phyloP scores from a whole-genome alignment of 2,797 vertebrate genomes.

The Paguma larvata region DNA sequence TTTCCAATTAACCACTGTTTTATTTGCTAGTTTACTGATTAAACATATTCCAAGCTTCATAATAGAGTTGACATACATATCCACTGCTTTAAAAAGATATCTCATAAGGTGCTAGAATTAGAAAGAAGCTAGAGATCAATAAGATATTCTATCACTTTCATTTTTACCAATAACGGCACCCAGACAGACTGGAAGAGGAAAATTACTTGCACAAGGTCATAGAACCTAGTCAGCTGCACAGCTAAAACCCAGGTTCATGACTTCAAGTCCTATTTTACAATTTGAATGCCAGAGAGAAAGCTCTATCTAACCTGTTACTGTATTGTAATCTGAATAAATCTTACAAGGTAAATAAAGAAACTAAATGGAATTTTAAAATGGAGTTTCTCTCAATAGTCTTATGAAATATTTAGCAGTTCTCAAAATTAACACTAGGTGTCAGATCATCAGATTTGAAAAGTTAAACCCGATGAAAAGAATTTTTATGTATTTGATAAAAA shows the following conservation, averaged over 20 bases:
- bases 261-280: background rate
- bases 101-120: background rate
- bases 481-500: background rate
- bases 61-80: background rate
- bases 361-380: background rate
- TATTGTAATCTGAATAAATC: background rate
- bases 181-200: background rate
- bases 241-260: background rate
- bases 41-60: slow-evolving; percentile 16
- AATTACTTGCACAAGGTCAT: background rate
- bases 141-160: background rate
- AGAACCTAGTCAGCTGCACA: background rate
- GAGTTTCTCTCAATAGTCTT: background rate
- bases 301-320: background rate
- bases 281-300: background rate
- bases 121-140: slow-evolving; percentile 1
- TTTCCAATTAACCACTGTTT: slow-evolving; percentile 11
- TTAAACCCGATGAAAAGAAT: background rate
- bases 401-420: slow-evolving; percentile 71
- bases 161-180: background rate
- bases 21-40: slow-evolving; percentile 48
- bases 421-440: slow-evolving; percentile 84
- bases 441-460: slow-evolving; percentile 64
- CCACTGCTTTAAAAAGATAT: slow-evolving; percentile 45
- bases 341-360: slow-evolving; percentile 30